Percentiles rank a stretch among this genome's conserved stretches.
Conservation (phyloP, 2,113 vertebrate genomes). For the Phaethon lepturus region DNA sequence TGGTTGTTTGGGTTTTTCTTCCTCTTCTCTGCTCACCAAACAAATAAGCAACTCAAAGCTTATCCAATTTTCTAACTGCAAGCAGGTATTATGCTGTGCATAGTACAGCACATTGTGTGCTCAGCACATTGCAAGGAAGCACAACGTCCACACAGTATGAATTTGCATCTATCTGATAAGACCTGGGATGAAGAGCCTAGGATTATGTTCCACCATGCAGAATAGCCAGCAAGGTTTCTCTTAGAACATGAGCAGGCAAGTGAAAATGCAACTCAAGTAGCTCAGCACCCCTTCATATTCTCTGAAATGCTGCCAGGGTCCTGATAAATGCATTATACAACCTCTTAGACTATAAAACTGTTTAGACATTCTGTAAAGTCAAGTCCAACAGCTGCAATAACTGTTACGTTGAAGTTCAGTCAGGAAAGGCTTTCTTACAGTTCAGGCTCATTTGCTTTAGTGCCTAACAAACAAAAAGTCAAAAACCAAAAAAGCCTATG, state of each 20-base stretch:
- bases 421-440: neutral
- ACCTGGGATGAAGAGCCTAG: neutral
- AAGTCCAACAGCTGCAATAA: slow-evolving; percentile 20
- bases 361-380: neutral
- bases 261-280: neutral
- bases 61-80: neutral
- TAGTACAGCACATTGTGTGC: too few relatives aligned
- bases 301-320: neutral
- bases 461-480: neutral
- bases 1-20: neutral
- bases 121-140: neutral
- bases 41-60: neutral
- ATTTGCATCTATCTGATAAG: neutral
- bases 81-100: neutral
- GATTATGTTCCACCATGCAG: neutral
- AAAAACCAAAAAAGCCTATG: neutral
- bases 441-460: neutral
- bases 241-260: neutral
- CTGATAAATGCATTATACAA: neutral
- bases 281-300: neutral
- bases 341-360: neutral
- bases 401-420: neutral
- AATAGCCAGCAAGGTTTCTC: neutral
- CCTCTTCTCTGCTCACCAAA: neutral
- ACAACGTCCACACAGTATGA: neutral